phyloP scores from a whole-genome alignment of 2,888 invertebrate species.

The Corbicula japonica region DNA sequence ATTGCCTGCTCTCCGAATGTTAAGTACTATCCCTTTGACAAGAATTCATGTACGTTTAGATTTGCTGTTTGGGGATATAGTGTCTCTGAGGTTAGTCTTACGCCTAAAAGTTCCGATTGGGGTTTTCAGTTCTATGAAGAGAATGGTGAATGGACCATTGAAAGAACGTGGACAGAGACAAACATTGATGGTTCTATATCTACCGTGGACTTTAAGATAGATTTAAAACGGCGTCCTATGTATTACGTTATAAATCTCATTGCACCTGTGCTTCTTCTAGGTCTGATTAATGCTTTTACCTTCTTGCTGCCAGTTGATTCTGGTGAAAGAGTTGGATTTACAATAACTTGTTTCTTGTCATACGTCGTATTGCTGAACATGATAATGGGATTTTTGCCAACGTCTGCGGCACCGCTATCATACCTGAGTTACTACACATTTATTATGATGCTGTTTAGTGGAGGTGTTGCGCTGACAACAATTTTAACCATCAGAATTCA shows the following conservation, averaged over 20 bases:
- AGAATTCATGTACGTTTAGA: conserved; percentile 49
- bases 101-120: conserved; percentile 19
- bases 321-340: conserved; percentile 61
- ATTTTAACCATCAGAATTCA: conserved; percentile 50
- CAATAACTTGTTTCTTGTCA: conserved; percentile 57
- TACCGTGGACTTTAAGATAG: conserved; percentile 41
- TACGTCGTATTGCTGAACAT: conserved; percentile 57
- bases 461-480: conserved; percentile 38
- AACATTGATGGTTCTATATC: conserved; percentile 32
- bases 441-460: conserved; percentile 63
- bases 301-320: conserved; percentile 61
- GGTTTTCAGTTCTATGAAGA: conserved; percentile 48
- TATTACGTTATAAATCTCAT: conserved; percentile 57
- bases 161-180: conserved; percentile 21
- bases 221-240: conserved; percentile 40
- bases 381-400: conserved; percentile 50
- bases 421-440: conserved; percentile 62
- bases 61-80: conserved; percentile 53
- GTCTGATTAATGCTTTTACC: conserved; percentile 48
- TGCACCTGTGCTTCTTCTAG: conserved; percentile 48
- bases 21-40: conserved; percentile 58
- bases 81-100: conserved; percentile 34
- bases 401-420: conserved; percentile 51
- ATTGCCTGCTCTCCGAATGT: conserved; percentile 56
- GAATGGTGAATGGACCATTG: conserved; percentile 58